phyloP scores from a whole-genome alignment of 35 echinoderm and acorn worm species.

The Apostichopus californicus region DNA sequence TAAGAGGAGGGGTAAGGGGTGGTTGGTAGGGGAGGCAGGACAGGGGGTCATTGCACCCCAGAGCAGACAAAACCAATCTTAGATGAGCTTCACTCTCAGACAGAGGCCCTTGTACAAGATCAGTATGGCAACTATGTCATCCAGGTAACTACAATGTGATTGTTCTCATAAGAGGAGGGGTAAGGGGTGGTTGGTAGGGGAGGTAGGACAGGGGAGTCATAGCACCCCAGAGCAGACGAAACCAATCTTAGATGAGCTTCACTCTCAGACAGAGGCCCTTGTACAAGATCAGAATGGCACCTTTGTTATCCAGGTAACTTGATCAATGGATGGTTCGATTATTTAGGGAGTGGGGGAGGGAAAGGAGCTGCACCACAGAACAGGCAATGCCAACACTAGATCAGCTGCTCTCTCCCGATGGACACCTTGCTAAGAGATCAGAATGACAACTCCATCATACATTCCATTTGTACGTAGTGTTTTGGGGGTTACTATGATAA shows the following conservation, averaged over 20 bases:
- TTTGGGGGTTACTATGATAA: no score
- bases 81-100: slow-evolving; percentile 95
- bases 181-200: not conserved
- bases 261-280: slow-evolving; percentile 90
- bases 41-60: slow-evolving; percentile 58
- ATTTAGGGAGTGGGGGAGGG: not conserved
- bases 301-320: slow-evolving; percentile 91
- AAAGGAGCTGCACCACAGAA: not conserved
- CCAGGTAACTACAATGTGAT: slow-evolving; percentile 69
- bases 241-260: slow-evolving; percentile 93
- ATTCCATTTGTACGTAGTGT: no score
- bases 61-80: slow-evolving; percentile 97
- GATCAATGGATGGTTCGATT: not conserved
- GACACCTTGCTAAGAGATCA: no score
- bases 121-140: slow-evolving; percentile 99
- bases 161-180: not conserved
- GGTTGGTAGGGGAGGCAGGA: not conserved
- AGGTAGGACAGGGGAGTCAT: not conserved
- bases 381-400: no score
- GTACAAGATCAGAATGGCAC: slow-evolving; percentile 99
- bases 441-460: no score
- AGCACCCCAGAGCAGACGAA: slow-evolving; percentile 97
- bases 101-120: slow-evolving; percentile 94
- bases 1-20: not conserved
- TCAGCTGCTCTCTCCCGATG: no score